Base-by-base conservation (phyloP, 2,888 invertebrate genomes). In the Polydrusus cervinus region DNA sequence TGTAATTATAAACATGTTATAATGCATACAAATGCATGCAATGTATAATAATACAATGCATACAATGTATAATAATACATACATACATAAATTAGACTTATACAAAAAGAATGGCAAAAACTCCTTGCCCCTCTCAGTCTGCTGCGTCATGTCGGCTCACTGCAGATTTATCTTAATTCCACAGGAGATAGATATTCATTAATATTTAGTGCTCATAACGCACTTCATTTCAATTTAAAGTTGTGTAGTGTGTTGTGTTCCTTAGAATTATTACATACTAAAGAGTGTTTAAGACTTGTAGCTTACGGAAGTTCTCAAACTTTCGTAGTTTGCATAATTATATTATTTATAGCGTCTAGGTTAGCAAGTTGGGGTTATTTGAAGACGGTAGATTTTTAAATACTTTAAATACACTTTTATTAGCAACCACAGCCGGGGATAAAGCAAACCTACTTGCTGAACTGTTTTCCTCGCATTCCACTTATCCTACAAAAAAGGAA, bases 111-210 rank as follows among this genome's bases (percentile, higher is more conserved):
- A 14, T 16, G 16, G 79, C 78, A 74, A 79, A 72, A 80, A 81
- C 77, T 82, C 78, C 78, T 71, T 75, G 71, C 72, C 78, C 82
- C 78, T 78, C 81, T 71, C 80, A 80, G 80, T 72, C 76, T 81
- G 80, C 80, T 77, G 79, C 30, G 65, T 51, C 62, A 3, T n/a
- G 45, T 65, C 55, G 20, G 67, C 66, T 51, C n/a, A n/a, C 30
- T 43, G 55, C 43, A 62, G 71, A 78, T 78, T 78, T 72, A 78
- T 78, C 78, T 78, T 76, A 78, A 78, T 76, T 67, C 75, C 62
- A 47, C 18, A 38, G 60, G 73, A 71, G 72, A 69, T 77, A 71
- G 72, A 69, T 77, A 71, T 77, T 77, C 78, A 79, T 79, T 79
- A 79, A 79, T 76, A 77, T 78, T 76, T 78, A 78, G 76, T 73